These are phyloP conservation scores for Meriones unguiculatus DNA, from an alignment of 2,113 vertebrate species.

Conservation along the genomic window DNA sequence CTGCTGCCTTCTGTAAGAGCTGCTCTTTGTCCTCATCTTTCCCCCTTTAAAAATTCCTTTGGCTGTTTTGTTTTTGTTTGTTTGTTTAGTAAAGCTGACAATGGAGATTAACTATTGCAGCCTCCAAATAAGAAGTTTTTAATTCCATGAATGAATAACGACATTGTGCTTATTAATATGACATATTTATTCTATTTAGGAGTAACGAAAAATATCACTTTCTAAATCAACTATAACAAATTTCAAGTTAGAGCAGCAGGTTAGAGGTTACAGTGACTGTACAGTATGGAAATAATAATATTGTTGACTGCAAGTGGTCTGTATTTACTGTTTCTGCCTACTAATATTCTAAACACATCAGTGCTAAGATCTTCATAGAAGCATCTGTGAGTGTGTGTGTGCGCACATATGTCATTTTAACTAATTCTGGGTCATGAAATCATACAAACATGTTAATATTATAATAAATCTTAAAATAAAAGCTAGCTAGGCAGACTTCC, in stretches of 20 bases:
- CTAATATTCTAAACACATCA: background rate
- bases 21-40: background rate
- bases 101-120: background rate
- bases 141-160: background rate
- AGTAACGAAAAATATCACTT: background rate
- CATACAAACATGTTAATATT: background rate
- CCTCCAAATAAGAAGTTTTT: background rate
- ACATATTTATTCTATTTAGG: background rate
- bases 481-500: background rate
- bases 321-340: background rate
- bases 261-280: background rate
- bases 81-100: background rate
- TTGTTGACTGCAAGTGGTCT: background rate
- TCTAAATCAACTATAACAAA: background rate
- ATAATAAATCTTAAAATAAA: constrained; percentile 15
- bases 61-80: background rate
- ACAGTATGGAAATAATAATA: background rate
- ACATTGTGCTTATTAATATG: background rate
- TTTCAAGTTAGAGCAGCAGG: background rate
- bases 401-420: background rate
- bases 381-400: background rate
- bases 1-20: background rate
- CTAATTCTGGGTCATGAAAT: background rate
- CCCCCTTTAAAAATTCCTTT: background rate
- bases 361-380: background rate